Evolutionary conservation across 92 coral and sea anemone genomes (phyloP).

Genomic region (Zoanthus solanderi): DNA sequence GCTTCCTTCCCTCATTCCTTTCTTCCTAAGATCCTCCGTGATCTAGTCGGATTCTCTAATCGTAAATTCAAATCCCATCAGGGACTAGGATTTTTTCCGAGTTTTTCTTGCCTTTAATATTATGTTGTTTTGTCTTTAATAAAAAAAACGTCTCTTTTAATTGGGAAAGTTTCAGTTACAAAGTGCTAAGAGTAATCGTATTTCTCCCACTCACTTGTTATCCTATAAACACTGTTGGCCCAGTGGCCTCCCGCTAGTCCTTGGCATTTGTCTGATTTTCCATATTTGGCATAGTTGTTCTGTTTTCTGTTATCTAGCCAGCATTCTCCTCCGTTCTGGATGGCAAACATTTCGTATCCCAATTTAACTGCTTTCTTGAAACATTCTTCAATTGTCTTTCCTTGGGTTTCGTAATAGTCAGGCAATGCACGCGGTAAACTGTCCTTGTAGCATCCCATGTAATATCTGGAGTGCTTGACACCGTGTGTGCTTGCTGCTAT

Average conservation of each 20-base stretch:
- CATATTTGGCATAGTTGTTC: conserved; percentile 1
- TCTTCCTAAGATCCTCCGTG: too few species aligned
- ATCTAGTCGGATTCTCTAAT: too few species aligned
- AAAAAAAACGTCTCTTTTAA: too few species aligned
- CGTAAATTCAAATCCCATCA: too few species aligned
- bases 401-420: neutral
- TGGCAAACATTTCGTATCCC: conserved; percentile 29
- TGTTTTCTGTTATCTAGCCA: conserved; percentile 32
- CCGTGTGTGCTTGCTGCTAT: neutral
- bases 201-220: neutral
- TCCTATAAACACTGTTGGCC: conserved; percentile 13
- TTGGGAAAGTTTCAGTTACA: too few species aligned
- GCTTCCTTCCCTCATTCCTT: too few species aligned
- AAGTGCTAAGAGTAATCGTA: too few species aligned
- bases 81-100: too few species aligned
- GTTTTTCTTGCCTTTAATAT: too few species aligned
- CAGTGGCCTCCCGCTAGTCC: neutral
- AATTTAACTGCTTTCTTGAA: conserved; percentile 19
- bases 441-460: conserved; percentile 28
- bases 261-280: neutral
- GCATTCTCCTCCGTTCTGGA: conserved; percentile 30
- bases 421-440: conserved; percentile 15
- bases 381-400: neutral
- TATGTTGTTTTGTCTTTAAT: too few species aligned
- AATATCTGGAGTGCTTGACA: neutral